Evolutionary conservation across 2,888 invertebrate species (phyloP), one percentile per base, ranked within the genome.

Genomic region (Ectemnius cavifrons): DNA sequence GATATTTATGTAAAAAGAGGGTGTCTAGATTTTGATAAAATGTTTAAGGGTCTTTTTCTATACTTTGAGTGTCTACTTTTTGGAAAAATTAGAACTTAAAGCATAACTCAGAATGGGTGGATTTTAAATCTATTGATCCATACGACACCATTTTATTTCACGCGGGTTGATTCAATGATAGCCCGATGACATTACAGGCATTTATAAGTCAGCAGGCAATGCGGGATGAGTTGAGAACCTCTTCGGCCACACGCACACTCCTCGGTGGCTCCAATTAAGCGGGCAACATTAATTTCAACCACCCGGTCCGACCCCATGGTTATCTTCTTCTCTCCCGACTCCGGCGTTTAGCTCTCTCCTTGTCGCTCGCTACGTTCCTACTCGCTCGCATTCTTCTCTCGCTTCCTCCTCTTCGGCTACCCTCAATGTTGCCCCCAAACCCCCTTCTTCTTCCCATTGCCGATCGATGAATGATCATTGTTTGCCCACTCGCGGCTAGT

Each of bases 261-360:
- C 87, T 89, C 88, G 86, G 88, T 89, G 90, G 89, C 90, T 89
- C 89, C 89, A 90, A 90, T 90, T 90, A 90, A 90, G 89, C 89
- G 88, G 85, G 86, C 87, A 90, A 89, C 90, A 90, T 90, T 90
- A 90, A 90, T 90, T 90, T 90, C 88, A 90, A 89, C 89, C 89
- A 89, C 90, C 88, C 89, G 84, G 86, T 80, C 83, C 86, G 85
- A 88, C 86, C 86, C 85, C 86, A 84, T 84, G 86, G 86, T 89
- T 88, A 88, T 87, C 86, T 85, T 78, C 77, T 82, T 83, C 83
- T 80, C 82, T 81, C 78, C 71, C 74, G 61, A 73, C 73, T 76
- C 78, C 78, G 73, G 71, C 77, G 74, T 76, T 75, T 71, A 63
- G 70, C 71, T 71, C 70, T 67, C 76, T 52, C 14, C 52, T 66